A percentile compares a stretch with the other conserved stretches of the same genome.
phyloP scores from a whole-genome alignment of 2,113 vertebrate species.

The Perca flavescens region DNA sequence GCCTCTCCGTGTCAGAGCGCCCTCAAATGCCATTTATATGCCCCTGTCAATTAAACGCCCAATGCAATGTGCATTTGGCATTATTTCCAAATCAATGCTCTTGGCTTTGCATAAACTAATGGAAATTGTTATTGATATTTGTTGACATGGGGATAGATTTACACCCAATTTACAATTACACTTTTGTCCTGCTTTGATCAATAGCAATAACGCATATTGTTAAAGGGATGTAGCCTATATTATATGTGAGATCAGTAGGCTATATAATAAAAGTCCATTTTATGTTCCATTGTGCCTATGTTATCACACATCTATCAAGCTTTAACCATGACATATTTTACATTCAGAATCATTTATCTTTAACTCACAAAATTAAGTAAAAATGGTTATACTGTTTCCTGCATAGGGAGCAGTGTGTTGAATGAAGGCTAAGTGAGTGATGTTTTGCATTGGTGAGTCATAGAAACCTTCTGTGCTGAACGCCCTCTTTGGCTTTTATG shows the following conservation, averaged over 20 bases:
- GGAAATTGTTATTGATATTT: slow-evolving; percentile 13
- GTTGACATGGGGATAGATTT: background rate
- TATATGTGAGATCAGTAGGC: background rate
- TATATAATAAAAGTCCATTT: background rate
- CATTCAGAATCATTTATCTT: background rate
- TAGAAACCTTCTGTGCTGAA: slow-evolving; percentile 56
- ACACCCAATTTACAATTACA: background rate
- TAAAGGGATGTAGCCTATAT: background rate
- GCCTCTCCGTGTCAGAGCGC: background rate
- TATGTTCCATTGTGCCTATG: background rate
- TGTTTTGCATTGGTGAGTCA: slow-evolving; percentile 68
- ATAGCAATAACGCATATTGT: background rate
- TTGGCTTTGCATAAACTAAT: slow-evolving; percentile 18
- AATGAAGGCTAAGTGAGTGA: slow-evolving; percentile 57
- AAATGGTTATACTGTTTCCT: background rate
- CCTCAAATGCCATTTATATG: slow-evolving; percentile 18
- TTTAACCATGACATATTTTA: background rate
- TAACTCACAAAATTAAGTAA: background rate
- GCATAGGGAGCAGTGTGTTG: slow-evolving; percentile 24
- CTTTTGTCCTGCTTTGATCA: background rate
- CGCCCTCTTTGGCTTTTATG: slow-evolving; percentile 59
- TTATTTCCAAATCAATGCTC: slow-evolving; percentile 32
- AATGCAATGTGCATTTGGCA: slow-evolving; percentile 15
- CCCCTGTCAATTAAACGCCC: slow-evolving; percentile 19
- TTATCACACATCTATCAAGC: background rate